Evolutionary conservation across 1,140 invertebrate species (phyloP).

Genomic region (Drosophila subobscura): DNA sequence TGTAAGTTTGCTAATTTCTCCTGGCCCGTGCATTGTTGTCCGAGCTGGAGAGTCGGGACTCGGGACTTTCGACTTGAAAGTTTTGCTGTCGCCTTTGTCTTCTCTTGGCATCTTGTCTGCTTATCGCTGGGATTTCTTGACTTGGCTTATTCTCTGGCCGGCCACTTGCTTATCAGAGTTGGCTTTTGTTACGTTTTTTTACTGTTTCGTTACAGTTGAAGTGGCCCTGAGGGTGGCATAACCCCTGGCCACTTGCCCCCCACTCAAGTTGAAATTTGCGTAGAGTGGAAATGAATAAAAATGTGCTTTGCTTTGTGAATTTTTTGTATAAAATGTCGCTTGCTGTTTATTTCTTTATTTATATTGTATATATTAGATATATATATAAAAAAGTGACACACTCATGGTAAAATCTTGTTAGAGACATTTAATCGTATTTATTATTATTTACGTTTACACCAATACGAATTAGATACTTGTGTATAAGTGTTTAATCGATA

Average conservation of each 20-base stretch:
- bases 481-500: constrained; percentile 46
- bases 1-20: constrained; percentile 57
- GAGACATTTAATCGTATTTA: constrained; percentile 67
- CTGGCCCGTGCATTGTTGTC: constrained; percentile 38
- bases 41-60: constrained; percentile 15
- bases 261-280: constrained; percentile 15
- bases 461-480: constrained; percentile 39
- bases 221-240: constrained; percentile 44
- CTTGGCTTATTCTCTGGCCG: constrained; percentile 32
- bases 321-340: constrained; percentile 71
- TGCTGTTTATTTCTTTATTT: constrained; percentile 65
- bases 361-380: constrained; percentile 72
- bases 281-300: constrained; percentile 29
- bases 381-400: constrained; percentile 79
- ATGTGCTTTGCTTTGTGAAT: constrained; percentile 18
- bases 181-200: constrained; percentile 41
- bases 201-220: constrained; percentile 37
- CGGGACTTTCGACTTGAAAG: constrained; percentile 29
- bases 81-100: constrained; percentile 49
- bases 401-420: constrained; percentile 81
- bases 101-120: constrained; percentile 35
- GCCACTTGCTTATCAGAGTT: constrained; percentile 54
- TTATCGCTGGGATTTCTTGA: constrained; percentile 32
- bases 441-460: constrained; percentile 41
- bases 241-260: constrained; percentile 1